phyloP scores from a whole-genome alignment of 1,140 invertebrate species.

The Amyelois transitella region DNA sequence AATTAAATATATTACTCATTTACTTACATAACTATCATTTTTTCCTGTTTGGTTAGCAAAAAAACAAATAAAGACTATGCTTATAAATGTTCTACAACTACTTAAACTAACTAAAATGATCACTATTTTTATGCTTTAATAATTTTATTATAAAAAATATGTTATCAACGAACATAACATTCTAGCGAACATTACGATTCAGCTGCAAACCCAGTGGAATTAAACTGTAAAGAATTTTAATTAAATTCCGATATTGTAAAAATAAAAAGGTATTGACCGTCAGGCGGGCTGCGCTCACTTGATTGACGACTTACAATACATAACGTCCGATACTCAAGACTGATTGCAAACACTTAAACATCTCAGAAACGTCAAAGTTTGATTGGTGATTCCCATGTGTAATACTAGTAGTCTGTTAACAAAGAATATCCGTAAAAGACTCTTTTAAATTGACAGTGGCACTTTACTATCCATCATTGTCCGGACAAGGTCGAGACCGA shows the following conservation, averaged over 20 bases:
- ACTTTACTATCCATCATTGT: slow-evolving; percentile 54
- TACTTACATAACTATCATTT: not conserved
- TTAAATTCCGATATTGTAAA: slow-evolving; percentile 57
- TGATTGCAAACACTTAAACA: slow-evolving; percentile 50
- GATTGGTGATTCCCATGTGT: slow-evolving; percentile 73
- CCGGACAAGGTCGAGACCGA: slow-evolving; percentile 36
- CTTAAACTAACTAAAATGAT: too few relatives aligned
- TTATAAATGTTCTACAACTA: too few relatives aligned
- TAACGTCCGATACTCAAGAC: slow-evolving; percentile 41
- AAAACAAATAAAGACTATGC: too few relatives aligned
- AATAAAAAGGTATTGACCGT: slow-evolving; percentile 41
- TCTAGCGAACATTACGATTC: not conserved
- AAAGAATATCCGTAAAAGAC: slow-evolving; percentile 27
- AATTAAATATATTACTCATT: not conserved
- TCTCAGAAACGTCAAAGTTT: slow-evolving; percentile 64
- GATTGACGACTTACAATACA: slow-evolving; percentile 62
- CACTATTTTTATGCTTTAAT: too few relatives aligned
- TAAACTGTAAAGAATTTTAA: slow-evolving; percentile 55
- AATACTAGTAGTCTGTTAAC: slow-evolving; percentile 67
- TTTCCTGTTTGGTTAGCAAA: too few relatives aligned
- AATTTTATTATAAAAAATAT: not conserved
- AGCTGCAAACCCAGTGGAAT: slow-evolving; percentile 15
- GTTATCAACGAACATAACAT: not conserved
- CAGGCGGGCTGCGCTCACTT: slow-evolving; percentile 30
- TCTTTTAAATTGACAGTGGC: slow-evolving; percentile 27